Evolutionary conservation across 2,113 vertebrate species (phyloP).

Genomic region (Rissa tridactyla): DNA sequence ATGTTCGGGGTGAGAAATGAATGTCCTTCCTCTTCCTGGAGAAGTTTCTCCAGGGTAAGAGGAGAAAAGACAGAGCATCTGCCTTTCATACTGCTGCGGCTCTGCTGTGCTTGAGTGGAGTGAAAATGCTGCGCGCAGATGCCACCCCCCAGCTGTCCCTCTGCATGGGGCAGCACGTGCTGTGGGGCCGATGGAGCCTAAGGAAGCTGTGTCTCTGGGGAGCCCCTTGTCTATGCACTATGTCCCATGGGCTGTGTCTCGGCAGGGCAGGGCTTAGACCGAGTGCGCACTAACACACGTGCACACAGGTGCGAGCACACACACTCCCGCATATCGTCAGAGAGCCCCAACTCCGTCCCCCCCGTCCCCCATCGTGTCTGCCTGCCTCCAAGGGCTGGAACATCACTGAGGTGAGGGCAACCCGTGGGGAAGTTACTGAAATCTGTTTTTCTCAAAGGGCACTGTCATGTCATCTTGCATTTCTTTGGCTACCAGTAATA

Average conservation of each 20-base stretch:
- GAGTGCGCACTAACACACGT: fast-evolving
- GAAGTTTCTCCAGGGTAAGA: neutral
- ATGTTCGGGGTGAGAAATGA: neutral
- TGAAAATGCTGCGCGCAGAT: neutral
- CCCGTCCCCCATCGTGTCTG: fast-evolving
- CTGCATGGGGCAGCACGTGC: neutral
- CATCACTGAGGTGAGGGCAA: no score
- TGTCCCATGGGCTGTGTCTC: fast-evolving
- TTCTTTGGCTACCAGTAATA: neutral
- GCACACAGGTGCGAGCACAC: fast-evolving
- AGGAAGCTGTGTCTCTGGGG: neutral
- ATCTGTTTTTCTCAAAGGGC: neutral
- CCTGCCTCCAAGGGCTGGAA: neutral
- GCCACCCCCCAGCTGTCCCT: neutral
- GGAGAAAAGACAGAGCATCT: neutral
- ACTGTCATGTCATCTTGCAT: neutral
- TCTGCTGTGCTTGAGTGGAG: neutral
- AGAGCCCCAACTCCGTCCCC: neutral
- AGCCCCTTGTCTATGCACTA: neutral
- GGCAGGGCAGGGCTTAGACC: neutral
- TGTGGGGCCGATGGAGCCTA: neutral
- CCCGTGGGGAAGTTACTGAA: neutral
- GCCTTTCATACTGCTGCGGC: neutral
- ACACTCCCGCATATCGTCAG: neutral
- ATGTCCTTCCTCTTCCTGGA: neutral